Evolutionary conservation across 2,113 vertebrate genomes (phyloP).

Genomic region (Orientallactaga bullata): DNA sequence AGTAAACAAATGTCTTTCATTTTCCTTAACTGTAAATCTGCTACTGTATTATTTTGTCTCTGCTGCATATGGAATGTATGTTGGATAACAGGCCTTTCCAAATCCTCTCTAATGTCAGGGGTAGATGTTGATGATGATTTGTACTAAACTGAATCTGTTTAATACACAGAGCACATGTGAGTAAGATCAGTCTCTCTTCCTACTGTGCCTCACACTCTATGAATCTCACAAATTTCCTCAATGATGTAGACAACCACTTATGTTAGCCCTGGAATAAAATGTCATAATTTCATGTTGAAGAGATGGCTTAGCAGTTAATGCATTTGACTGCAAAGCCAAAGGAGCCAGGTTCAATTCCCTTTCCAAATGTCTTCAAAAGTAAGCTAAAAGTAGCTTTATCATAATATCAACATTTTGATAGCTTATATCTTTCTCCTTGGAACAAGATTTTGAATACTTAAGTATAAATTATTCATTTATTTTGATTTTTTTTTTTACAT

Average conservation of each 20-base stretch:
- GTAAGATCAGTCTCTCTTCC: background rate
- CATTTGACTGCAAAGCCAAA: no score
- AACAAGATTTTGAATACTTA: background rate
- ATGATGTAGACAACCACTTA: background rate
- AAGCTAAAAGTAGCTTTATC: background rate
- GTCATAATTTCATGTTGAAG: background rate
- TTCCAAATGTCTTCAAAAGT: background rate
- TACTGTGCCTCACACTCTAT: background rate
- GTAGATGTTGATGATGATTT: accelerated
- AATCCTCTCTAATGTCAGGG: background rate
- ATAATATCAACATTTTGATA: background rate
- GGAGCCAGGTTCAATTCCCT: background rate
- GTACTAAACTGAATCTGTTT: background rate
- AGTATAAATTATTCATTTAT: background rate
- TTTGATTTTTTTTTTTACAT: background rate
- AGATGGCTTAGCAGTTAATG: no score
- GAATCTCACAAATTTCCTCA: background rate
- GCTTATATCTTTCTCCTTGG: background rate
- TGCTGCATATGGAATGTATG: background rate
- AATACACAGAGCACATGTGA: background rate
- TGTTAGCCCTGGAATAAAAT: background rate
- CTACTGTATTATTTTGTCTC: background rate
- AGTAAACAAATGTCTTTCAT: background rate
- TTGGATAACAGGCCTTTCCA: background rate
- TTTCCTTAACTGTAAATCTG: background rate